Evolutionary conservation across 2,888 invertebrate genomes (phyloP).

Genomic region (Trichogramma dendrolimi): DNA sequence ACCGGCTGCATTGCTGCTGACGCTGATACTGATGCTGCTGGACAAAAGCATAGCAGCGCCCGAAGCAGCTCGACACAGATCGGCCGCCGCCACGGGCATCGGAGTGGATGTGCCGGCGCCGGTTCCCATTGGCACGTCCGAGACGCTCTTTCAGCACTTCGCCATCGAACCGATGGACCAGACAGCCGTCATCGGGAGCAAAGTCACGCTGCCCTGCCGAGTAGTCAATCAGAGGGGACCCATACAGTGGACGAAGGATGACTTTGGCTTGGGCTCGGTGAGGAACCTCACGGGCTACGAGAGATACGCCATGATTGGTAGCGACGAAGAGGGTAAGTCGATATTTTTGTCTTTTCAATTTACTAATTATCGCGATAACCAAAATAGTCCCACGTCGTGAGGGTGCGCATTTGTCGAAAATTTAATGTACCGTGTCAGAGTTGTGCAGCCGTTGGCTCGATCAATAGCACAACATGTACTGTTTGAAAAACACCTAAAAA

Average conservation of each 20-base stretch:
- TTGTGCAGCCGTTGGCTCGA: no score
- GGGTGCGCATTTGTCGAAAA: no score
- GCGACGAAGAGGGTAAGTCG: conserved; percentile 82
- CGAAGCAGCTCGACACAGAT: conserved; percentile 18
- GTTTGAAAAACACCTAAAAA: no score
- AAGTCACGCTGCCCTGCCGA: conserved; percentile 84
- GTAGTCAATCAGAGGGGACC: conserved; percentile 84
- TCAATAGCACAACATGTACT: no score
- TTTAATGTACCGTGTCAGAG: no score
- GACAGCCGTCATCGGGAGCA: conserved; percentile 82
- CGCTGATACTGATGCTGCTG: conserved; percentile 8
- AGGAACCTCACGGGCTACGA: conserved; percentile 87
- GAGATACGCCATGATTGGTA: conserved; percentile 93
- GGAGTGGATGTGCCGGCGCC: conserved; percentile 45
- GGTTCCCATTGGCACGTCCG: conserved; percentile 37
- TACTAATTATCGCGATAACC: no score
- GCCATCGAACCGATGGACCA: conserved; percentile 88
- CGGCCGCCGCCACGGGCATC: conserved; percentile 31
- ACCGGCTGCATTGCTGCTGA: conserved; percentile 1
- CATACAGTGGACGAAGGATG: conserved; percentile 96
- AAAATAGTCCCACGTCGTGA: no score
- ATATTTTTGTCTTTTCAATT: not conserved
- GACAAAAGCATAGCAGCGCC: conserved; percentile 28
- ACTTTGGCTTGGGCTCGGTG: conserved; percentile 89
- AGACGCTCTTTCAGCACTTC: conserved; percentile 68